A percentile compares a stretch with the other conserved stretches of the same genome.
phyloP scores from a whole-genome alignment of 2,113 vertebrate genomes.

The Balaenoptera acutorostrata region DNA sequence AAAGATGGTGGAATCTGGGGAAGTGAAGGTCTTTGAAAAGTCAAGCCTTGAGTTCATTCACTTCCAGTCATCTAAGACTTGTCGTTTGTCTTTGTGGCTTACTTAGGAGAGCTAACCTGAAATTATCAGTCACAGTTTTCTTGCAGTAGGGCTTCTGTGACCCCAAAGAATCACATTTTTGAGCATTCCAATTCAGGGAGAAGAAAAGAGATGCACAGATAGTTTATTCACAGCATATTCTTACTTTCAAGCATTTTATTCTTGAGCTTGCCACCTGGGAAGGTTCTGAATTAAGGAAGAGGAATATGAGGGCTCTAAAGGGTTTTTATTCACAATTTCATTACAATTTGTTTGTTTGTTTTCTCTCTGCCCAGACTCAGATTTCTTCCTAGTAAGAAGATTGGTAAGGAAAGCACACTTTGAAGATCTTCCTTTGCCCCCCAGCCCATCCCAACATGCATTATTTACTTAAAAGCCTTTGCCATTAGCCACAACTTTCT shows the following conservation, averaged over 20 bases:
- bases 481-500: neutral
- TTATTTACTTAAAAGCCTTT: constrained; percentile 25
- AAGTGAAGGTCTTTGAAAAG: neutral
- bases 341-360: neutral
- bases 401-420: neutral
- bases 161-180: neutral
- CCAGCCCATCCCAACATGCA: neutral
- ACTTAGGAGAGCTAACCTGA: neutral
- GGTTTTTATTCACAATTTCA: neutral
- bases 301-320: neutral
- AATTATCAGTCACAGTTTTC: neutral
- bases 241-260: constrained; percentile 17
- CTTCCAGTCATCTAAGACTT: too few relatives aligned
- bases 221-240: neutral
- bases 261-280: neutral
- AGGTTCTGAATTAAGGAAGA: neutral
- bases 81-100: neutral
- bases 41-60: neutral
- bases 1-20: neutral
- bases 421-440: neutral
- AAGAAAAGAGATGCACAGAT: neutral
- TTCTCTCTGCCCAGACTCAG: neutral
- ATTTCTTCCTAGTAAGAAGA: neutral
- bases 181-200: neutral
- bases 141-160: neutral